These are phyloP conservation scores for Eurytoma californica DNA, from an alignment of 2,888 invertebrate genomes.

Conservation along the genomic window DNA sequence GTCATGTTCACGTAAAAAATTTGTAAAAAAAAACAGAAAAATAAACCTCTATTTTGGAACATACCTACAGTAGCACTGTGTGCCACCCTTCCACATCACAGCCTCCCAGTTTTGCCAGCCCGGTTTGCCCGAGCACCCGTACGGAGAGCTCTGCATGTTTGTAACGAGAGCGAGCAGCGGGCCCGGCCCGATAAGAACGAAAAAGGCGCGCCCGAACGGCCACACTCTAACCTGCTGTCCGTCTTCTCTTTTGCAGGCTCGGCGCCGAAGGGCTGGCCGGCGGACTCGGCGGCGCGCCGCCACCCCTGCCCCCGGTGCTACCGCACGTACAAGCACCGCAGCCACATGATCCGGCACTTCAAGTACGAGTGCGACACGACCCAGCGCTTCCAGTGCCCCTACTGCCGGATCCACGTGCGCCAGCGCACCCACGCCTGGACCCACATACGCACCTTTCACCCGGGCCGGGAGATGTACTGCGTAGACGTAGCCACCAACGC, in stretches of 20 bases:
- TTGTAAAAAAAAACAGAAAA: no score
- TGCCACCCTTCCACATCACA: no score
- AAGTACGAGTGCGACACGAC: constrained; percentile 74
- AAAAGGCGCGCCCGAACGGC: not conserved
- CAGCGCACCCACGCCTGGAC: constrained; percentile 72
- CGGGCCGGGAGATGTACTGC: constrained; percentile 67
- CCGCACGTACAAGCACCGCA: constrained; percentile 79
- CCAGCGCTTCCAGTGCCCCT: constrained; percentile 72
- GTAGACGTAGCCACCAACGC: constrained; percentile 69
- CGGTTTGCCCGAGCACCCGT: no score
- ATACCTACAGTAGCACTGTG: no score
- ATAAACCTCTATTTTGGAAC: no score
- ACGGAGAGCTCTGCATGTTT: no score
- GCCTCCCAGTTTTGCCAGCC: no score
- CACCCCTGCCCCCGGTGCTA: constrained; percentile 77
- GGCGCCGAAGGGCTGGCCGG: constrained; percentile 28
- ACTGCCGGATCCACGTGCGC: constrained; percentile 70
- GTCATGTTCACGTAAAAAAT: no score
- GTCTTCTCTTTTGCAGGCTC: constrained; percentile 39
- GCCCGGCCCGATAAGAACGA: no score
- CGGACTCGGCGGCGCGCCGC: constrained; percentile 52
- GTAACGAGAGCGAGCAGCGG: not conserved
- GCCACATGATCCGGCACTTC: constrained; percentile 79
- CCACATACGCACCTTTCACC: constrained; percentile 70
- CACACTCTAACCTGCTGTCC: constrained; percentile 15